Evolutionary conservation across 2,113 vertebrate genomes (phyloP).

Genomic region (Edolisoma coerulescens): DNA sequence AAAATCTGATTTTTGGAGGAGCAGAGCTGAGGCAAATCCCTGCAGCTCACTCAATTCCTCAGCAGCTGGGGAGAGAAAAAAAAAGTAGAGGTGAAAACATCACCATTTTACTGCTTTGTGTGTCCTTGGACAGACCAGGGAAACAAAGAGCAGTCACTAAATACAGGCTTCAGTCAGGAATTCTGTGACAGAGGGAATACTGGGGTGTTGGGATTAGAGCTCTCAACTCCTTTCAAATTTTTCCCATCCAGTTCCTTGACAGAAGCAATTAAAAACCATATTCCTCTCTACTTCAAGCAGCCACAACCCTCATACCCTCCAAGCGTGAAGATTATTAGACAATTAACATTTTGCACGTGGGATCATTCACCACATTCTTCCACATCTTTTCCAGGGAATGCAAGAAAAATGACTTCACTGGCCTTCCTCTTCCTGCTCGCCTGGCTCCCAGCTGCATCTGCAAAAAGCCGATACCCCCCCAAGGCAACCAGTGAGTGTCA

Average conservation of each 20-base stretch:
- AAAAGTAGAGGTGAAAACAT: neutral
- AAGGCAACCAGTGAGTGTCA: neutral
- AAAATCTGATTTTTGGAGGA: neutral
- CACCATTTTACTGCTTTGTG: neutral
- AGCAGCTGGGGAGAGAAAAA: neutral
- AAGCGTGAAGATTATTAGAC: accelerated
- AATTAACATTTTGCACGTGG: neutral
- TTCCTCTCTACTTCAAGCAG: neutral
- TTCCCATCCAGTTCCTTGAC: neutral
- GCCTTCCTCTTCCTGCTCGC: neutral
- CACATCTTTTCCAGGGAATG: neutral
- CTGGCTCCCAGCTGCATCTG: neutral
- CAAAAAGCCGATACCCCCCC: neutral
- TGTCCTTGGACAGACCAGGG: neutral
- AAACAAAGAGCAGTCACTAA: neutral
- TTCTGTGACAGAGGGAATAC: accelerated
- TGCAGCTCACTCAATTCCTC: neutral
- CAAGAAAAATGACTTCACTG: neutral
- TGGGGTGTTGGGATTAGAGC: neutral
- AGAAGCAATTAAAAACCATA: accelerated
- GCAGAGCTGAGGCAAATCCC: neutral
- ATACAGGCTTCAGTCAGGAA: neutral
- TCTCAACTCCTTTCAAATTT: neutral
- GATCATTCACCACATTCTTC: neutral
- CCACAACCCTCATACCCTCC: neutral